Percentiles rank a stretch among this genome's conserved stretches.
Conservation (phyloP, 2,888 invertebrate genomes). For the Drosophila tanythrix region DNA sequence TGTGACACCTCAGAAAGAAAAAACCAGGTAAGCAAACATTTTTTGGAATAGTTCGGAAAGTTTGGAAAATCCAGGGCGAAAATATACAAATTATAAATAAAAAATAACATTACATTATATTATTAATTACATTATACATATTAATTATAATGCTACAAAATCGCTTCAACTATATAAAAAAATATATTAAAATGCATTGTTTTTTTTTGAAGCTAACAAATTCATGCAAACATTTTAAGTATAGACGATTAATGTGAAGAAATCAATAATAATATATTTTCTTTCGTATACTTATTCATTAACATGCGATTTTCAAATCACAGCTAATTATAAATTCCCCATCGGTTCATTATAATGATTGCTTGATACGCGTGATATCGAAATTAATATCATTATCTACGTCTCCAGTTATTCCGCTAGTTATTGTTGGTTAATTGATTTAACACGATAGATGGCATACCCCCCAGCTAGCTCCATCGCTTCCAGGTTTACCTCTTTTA, state of each 20-base stretch:
- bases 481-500: conserved; percentile 9
- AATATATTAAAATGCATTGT: not conserved
- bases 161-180: too few relatives aligned
- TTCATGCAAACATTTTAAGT: not conserved
- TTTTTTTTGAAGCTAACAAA: not conserved
- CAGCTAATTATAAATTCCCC: conserved; percentile 6
- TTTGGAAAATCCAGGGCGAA: not conserved
- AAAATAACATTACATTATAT: not conserved
- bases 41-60: not conserved
- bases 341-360: conserved; percentile 19
- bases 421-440: conserved; percentile 31
- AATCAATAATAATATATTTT: not conserved
- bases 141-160: not conserved
- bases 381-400: conserved; percentile 24
- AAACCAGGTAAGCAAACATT: not conserved
- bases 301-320: conserved; percentile 11
- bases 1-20: not conserved
- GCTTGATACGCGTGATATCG: conserved; percentile 12
- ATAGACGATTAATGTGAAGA: not conserved
- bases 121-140: not conserved
- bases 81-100: not conserved
- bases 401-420: conserved; percentile 12
- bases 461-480: not conserved
- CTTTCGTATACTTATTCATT: not conserved
- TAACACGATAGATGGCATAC: conserved; percentile 1